Percentiles rank a stretch among this genome's conserved stretches.
phyloP scores from a whole-genome alignment of 2,113 vertebrate species.

The Salvelinus fontinalis region DNA sequence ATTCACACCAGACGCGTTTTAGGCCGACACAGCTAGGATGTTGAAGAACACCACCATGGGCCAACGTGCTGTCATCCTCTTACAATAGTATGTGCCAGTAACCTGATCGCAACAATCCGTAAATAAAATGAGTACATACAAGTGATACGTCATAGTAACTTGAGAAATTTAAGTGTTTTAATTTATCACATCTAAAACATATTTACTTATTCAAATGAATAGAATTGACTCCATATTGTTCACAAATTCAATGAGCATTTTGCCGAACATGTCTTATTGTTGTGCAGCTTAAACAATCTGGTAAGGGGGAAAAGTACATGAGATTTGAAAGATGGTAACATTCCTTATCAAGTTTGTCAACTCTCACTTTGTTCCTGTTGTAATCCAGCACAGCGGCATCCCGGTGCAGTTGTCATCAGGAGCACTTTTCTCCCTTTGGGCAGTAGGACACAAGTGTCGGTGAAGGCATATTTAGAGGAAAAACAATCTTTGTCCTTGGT shows the following conservation, averaged over 20 bases:
- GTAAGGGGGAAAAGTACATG: conserved; percentile 6
- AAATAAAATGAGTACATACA: conserved; percentile 11
- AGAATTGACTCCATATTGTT: too few species aligned
- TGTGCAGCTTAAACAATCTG: not conserved
- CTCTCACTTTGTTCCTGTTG: conserved; percentile 31
- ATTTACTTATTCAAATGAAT: too few species aligned
- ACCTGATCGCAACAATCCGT: conserved; percentile 15
- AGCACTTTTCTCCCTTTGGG: conserved; percentile 10
- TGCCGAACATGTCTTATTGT: too few species aligned
- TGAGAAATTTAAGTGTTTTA: too few species aligned
- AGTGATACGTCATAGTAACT: not conserved
- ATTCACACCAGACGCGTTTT: too few species aligned
- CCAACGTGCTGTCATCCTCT: not conserved
- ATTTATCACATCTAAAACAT: too few species aligned
- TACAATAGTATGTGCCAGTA: conserved; percentile 19
- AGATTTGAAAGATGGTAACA: conserved; percentile 6
- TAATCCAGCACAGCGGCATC: conserved; percentile 24
- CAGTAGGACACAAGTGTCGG: conserved; percentile 14
- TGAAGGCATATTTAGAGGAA: conserved; percentile 17
- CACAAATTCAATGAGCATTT: too few species aligned
- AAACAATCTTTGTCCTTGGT: conserved; percentile 13
- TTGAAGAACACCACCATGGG: too few species aligned
- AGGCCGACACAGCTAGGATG: too few species aligned
- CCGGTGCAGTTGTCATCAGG: conserved; percentile 22
- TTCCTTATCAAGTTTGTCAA: conserved; percentile 33